Evolutionary conservation across 1,140 invertebrate genomes (phyloP).

Genomic region (Medauroidea extradentata): DNA sequence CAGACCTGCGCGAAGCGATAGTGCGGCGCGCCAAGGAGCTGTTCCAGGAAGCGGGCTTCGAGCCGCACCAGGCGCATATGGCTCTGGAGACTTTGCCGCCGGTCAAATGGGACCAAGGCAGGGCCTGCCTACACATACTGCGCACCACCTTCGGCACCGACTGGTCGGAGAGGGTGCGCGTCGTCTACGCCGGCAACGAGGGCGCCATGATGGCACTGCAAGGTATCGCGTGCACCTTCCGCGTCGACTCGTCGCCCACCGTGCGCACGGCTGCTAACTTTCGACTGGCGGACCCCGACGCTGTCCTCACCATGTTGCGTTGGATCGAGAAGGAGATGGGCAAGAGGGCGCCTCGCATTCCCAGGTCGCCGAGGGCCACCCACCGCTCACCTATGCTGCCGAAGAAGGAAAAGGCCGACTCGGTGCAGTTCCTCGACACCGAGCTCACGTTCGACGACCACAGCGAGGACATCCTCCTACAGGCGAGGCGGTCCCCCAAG

Average conservation of each 20-base stretch:
- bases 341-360: conserved; percentile 7
- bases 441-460: too few relatives aligned
- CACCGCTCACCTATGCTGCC: too few relatives aligned
- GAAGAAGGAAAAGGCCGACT: too few relatives aligned
- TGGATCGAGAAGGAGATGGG: conserved; percentile 38
- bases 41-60: conserved; percentile 35
- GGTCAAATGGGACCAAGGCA: conserved; percentile 43
- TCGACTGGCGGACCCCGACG: conserved; percentile 34
- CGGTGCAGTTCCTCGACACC: too few relatives aligned
- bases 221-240: conserved; percentile 41
- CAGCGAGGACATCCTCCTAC: too few relatives aligned
- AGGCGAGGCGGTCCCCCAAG: too few relatives aligned
- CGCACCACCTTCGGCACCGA: conserved; percentile 41
- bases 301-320: conserved; percentile 38
- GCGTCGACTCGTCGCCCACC: conserved; percentile 35
- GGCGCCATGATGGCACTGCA: conserved; percentile 40
- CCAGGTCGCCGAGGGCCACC: neutral
- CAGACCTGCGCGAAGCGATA: conserved; percentile 24
- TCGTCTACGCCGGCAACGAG: conserved; percentile 44
- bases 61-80: conserved; percentile 34
- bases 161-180: conserved; percentile 39
- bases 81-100: conserved; percentile 42
- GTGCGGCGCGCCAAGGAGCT: conserved; percentile 32
- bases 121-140: conserved; percentile 43
- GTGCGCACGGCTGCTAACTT: conserved; percentile 37